These are phyloP conservation scores for Himalopsyche japonica DNA, from an alignment of 2,888 invertebrate genomes.

Conservation along the genomic window DNA sequence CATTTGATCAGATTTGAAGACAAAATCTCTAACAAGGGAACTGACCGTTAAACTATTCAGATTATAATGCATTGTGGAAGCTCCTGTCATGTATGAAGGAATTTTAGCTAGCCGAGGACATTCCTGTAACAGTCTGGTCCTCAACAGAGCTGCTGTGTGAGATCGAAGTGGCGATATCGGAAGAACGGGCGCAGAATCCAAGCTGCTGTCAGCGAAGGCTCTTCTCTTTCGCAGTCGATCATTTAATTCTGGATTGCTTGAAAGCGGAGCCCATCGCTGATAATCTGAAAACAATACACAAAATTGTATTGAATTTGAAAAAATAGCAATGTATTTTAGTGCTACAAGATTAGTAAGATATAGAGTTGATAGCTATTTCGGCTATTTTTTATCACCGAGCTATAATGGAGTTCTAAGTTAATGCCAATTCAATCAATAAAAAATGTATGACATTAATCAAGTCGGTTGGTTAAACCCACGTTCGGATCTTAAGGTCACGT, in stretches of 20 bases:
- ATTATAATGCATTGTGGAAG: conserved; percentile 14
- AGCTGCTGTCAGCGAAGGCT: conserved; percentile 55
- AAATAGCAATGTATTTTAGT: no score
- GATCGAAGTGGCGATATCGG: conserved; percentile 37
- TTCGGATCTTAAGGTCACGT: no score
- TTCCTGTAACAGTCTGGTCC: conserved; percentile 32
- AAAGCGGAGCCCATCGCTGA: conserved; percentile 34
- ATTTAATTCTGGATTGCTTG: conserved; percentile 55
- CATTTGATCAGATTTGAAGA: conserved; percentile 30
- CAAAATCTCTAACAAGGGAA: conserved; percentile 34
- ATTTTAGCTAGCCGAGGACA: conserved; percentile 4
- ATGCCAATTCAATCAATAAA: no score
- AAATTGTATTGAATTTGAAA: no score
- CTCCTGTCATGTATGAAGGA: not conserved
- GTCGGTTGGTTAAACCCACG: no score
- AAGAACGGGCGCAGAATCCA: conserved; percentile 48
- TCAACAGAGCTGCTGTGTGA: conserved; percentile 34
- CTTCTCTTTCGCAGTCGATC: conserved; percentile 61
- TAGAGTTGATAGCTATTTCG: no score
- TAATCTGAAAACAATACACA: conserved; percentile 23
- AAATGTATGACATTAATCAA: no score
- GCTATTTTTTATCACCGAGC: no score
- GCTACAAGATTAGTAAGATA: no score
- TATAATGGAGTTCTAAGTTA: no score
- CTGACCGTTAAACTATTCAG: conserved; percentile 32